Base-by-base conservation (phyloP, 2,888 invertebrate genomes). In the Stegophylla sp. region DNA sequence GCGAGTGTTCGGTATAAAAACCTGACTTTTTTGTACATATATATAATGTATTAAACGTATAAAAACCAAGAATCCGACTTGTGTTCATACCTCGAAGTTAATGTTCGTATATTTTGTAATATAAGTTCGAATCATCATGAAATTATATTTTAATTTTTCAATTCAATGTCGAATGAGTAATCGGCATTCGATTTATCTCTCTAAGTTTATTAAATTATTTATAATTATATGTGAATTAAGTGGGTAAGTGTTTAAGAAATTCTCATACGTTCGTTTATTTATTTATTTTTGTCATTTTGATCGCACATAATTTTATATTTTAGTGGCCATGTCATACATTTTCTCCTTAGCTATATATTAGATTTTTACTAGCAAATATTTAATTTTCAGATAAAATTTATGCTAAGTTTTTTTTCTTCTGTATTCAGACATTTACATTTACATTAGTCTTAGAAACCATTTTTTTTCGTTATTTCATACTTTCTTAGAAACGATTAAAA, bases 81-180 rank as follows among this genome's bases (percentile, higher is more conserved):
- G 66, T 67, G 66, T 67, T 67, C 66, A 67, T 67, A 67, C 45
- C 23, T 67, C 43, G 17, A 23, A 45, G 43, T 26, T 26, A 45
- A 45, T 26, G 26, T 3, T 61, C 3, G 10, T 56, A 56, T 10
- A 20, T n/a, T 23, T 51, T 34, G 7, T 34, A 7, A 5, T 34
- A 34, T 34, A 34, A 34, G 7, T 34, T 34, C 7, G 7, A 51
- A 51, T 51, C 51, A 7, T 5, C n/a, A 20, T 7, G n/a, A 20
- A n/a, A 51, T n/a, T 51, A 20, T 9, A n/a, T 20, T 51, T n/a
- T 51, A 15, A 4, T n/a, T n/a, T n/a, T 48, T 20, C n/a, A 66
- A 20, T 43, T 15, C 15, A 66, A 66, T 43, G 43, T 23, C 43
- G 43, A 20, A 26, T 34, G 34, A 34, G 3, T 51, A 20, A 51